Conservation (phyloP, 2,797 vertebrate genomes). For the Acipenser oxyrinchus region DNA sequence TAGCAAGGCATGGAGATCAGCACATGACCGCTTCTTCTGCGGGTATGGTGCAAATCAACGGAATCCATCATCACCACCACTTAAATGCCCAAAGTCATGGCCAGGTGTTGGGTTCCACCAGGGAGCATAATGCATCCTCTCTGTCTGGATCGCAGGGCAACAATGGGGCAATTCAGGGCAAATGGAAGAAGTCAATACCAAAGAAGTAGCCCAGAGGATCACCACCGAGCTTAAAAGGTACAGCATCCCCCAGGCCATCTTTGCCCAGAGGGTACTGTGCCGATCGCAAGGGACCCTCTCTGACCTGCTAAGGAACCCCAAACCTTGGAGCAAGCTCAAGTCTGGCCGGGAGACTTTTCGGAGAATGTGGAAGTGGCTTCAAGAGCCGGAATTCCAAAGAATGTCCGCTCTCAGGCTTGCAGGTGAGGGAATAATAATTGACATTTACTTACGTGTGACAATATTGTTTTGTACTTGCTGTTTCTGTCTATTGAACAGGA, state of each 20-base stretch:
- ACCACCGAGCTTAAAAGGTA: constrained; percentile 97
- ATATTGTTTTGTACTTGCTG: not conserved
- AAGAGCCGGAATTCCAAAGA: constrained; percentile 96
- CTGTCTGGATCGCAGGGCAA: constrained; percentile 76
- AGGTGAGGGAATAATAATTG: constrained; percentile 84
- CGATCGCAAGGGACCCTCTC: constrained; percentile 96
- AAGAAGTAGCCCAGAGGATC: constrained; percentile 97
- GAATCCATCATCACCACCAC: constrained; percentile 87
- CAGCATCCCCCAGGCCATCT: constrained; percentile 98
- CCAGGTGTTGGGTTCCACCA: constrained; percentile 72
- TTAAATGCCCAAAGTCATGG: constrained; percentile 80
- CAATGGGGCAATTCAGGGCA: constrained; percentile 76
- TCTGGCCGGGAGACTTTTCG: constrained; percentile 96
- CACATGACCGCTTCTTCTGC: constrained; percentile 81
- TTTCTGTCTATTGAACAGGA: no score
- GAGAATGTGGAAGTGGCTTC: constrained; percentile 99
- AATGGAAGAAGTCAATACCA: constrained; percentile 99
- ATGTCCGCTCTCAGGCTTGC: constrained; percentile 97
- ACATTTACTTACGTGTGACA: constrained; percentile 12
- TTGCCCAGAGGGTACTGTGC: constrained; percentile 94
- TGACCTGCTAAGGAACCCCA: constrained; percentile 94
- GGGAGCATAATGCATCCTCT: constrained; percentile 73
- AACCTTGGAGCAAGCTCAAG: constrained; percentile 99
- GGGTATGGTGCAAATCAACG: constrained; percentile 88
- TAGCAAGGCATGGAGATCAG: constrained; percentile 83